Evolutionary conservation across 2,888 invertebrate species (phyloP).

Genomic region (Gibbula magus): DNA sequence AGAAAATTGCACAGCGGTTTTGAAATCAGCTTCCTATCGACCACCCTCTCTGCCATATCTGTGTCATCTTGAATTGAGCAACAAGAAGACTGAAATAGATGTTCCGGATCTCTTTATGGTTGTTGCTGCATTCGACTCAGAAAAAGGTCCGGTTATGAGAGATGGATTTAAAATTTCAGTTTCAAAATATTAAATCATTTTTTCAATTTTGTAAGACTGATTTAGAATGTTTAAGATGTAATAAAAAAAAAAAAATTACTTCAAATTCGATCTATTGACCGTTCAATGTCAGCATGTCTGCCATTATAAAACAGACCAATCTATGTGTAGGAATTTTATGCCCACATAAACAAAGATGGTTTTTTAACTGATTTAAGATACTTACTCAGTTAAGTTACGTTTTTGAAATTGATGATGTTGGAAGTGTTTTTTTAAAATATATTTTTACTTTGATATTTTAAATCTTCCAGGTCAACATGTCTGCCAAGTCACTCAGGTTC

Average conservation of each 20-base stretch:
- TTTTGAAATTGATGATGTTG: not conserved
- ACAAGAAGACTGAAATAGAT: conserved; percentile 46
- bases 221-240: too few species aligned
- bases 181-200: too few species aligned
- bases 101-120: conserved; percentile 60
- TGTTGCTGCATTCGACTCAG: conserved; percentile 54
- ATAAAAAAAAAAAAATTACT: too few species aligned
- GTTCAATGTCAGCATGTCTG: too few species aligned
- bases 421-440: not conserved
- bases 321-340: too few species aligned
- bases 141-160: conserved; percentile 53
- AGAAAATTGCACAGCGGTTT: conserved; percentile 55
- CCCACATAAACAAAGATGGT: not conserved
- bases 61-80: conserved; percentile 60
- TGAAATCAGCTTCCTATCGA: conserved; percentile 44
- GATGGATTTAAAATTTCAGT: too few species aligned
- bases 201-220: too few species aligned
- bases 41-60: conserved; percentile 56
- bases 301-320: too few species aligned
- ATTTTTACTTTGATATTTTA: not conserved
- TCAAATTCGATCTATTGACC: too few species aligned
- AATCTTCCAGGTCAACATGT: conserved; percentile 58
- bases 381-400: not conserved
- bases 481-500: conserved; percentile 51
- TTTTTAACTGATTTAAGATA: not conserved